Conservation (phyloP, 2,888 invertebrate genomes). For the Hoplodrina ambigua region DNA sequence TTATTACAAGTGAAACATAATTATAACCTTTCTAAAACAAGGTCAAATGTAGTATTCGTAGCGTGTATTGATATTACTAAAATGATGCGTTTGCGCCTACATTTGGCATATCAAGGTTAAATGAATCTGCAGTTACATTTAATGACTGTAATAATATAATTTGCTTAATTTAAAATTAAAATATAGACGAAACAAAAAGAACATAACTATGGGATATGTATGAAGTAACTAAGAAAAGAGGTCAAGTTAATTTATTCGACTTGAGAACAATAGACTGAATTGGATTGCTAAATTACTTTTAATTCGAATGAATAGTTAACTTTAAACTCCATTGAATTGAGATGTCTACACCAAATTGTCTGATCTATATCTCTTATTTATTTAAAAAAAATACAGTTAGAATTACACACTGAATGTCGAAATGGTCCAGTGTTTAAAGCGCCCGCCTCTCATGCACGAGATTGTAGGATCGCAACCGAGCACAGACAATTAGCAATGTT, state of each 20-base stretch:
- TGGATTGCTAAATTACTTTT: constrained; percentile 38
- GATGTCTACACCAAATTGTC: constrained; percentile 18
- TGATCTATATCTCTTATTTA: constrained; percentile 4
- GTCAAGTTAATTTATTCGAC: constrained; percentile 37
- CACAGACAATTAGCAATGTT: too few relatives aligned
- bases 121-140: constrained; percentile 32
- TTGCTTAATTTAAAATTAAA: constrained; percentile 24
- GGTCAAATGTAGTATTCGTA: constrained; percentile 25
- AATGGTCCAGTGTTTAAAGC: too few relatives aligned
- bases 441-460: too few relatives aligned
- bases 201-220: constrained; percentile 24
- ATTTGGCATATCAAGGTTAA: constrained; percentile 55
- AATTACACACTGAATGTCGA: too few relatives aligned
- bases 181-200: constrained; percentile 27
- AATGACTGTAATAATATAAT: constrained; percentile 48
- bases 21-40: constrained; percentile 29
- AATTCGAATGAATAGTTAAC: constrained; percentile 33
- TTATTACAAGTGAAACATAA: constrained; percentile 41
- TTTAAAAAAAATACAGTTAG: neutral
- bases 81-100: constrained; percentile 33
- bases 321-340: constrained; percentile 22
- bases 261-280: constrained; percentile 44
- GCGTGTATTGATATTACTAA: constrained; percentile 35
- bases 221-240: constrained; percentile 33
- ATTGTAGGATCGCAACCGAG: too few relatives aligned